A percentile compares a stretch with the other conserved stretches of the same genome.
These are phyloP conservation scores for Mugil cephalus DNA, from an alignment of 2,113 vertebrate species.

Conservation along the genomic window DNA sequence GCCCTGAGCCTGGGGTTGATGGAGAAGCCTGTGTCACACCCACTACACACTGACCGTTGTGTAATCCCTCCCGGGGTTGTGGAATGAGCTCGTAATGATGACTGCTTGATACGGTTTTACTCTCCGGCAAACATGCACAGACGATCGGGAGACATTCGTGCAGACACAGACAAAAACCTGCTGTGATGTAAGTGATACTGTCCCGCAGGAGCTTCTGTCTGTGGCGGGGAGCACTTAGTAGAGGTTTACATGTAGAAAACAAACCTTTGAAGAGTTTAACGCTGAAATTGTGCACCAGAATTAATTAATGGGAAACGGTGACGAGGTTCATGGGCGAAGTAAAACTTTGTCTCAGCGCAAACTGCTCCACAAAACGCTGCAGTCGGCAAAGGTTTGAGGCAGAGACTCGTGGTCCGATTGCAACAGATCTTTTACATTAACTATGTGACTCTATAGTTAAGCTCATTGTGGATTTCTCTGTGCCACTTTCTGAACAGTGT, in stretches of 20 bases:
- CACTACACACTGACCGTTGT: conserved; percentile 68
- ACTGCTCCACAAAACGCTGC: neutral
- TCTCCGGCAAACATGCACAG: conserved; percentile 64
- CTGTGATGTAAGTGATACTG: conserved; percentile 60
- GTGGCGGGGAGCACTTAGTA: conserved; percentile 7
- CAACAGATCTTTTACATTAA: neutral
- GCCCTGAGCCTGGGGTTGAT: conserved; percentile 59
- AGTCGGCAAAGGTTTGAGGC: too few species aligned
- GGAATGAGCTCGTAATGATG: conserved; percentile 79
- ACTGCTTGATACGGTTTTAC: conserved; percentile 75
- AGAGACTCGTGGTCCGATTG: neutral
- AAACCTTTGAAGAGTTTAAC: conserved; percentile 3
- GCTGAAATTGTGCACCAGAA: neutral
- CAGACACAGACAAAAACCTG: conserved; percentile 56
- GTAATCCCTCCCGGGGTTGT: conserved; percentile 77
- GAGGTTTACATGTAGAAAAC: conserved; percentile 3
- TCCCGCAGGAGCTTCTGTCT: conserved; percentile 55
- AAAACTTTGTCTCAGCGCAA: neutral
- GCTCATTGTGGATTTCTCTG: neutral
- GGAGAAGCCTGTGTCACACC: conserved; percentile 71
- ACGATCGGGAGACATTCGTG: conserved; percentile 49
- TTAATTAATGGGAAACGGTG: neutral
- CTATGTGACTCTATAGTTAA: too few species aligned
- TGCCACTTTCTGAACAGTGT: too few species aligned
- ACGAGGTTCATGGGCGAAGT: neutral